phyloP scores from a whole-genome alignment of 2,113 vertebrate species.

The Oxyura jamaicensis region DNA sequence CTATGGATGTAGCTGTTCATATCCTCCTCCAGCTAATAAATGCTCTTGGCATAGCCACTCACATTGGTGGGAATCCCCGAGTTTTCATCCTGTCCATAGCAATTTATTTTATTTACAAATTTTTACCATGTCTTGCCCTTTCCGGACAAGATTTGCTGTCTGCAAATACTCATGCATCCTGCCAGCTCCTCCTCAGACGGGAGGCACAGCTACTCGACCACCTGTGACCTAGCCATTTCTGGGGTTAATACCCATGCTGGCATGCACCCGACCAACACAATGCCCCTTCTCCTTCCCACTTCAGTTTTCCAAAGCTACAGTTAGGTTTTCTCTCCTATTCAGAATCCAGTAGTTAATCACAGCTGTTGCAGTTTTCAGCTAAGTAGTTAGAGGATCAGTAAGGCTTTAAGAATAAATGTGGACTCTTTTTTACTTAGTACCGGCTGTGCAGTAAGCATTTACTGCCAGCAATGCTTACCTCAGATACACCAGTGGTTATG shows the following conservation, averaged over 20 bases:
- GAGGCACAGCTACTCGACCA: neutral
- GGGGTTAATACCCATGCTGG: neutral
- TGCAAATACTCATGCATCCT: neutral
- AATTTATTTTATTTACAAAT: neutral
- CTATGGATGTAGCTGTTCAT: neutral
- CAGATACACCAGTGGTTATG: conserved; percentile 78
- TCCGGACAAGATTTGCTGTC: neutral
- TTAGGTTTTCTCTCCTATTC: neutral
- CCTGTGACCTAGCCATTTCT: neutral
- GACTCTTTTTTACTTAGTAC: neutral
- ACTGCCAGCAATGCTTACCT: conserved; percentile 76
- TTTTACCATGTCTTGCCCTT: neutral
- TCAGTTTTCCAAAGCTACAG: neutral
- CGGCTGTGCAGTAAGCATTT: neutral
- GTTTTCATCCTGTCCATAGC: neutral
- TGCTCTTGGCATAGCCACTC: neutral
- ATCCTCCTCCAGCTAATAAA: neutral
- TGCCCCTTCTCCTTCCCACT: neutral
- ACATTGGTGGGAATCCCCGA: neutral
- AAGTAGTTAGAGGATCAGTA: neutral
- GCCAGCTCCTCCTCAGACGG: neutral
- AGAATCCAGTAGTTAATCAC: neutral
- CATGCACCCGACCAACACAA: neutral
- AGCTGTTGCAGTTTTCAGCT: neutral
- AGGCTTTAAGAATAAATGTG: neutral